Evolutionary conservation across 2,113 vertebrate genomes (phyloP).

Genomic region (Mobula hypostoma): DNA sequence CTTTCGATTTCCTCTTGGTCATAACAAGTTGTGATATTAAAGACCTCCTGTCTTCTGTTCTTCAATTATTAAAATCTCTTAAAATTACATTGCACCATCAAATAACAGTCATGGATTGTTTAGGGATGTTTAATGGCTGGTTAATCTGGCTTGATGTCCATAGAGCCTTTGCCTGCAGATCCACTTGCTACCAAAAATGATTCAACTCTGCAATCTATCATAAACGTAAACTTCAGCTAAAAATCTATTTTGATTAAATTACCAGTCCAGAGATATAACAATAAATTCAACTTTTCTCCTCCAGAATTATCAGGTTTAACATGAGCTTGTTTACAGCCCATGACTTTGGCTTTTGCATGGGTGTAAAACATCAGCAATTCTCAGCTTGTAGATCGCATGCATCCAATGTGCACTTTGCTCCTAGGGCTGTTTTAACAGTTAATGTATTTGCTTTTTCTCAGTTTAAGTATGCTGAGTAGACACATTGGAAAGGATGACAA

Average conservation of each 20-base stretch:
- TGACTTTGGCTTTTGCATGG: neutral
- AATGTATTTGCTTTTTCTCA: too few species aligned
- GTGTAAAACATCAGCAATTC: neutral
- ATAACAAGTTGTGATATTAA: neutral
- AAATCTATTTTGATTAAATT: neutral
- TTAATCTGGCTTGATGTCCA: neutral
- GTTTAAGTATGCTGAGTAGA: too few species aligned
- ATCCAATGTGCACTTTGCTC: too few species aligned
- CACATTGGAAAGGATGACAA: too few species aligned
- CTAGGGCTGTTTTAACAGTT: too few species aligned
- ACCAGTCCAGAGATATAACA: neutral
- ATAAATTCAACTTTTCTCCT: neutral
- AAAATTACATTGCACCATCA: neutral
- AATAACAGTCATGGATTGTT: neutral
- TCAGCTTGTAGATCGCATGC: too few species aligned
- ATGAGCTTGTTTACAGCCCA: neutral
- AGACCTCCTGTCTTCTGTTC: neutral
- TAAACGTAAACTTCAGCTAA: neutral
- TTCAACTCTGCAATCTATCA: neutral
- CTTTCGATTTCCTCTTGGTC: neutral
- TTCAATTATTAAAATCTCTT: constrained; percentile 15
- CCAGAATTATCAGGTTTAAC: neutral
- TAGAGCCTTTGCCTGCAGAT: neutral
- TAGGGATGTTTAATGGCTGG: neutral
- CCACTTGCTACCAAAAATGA: neutral